Evolutionary conservation across 2,797 vertebrate species (phyloP).

Genomic region (Serranus cabrilla): DNA sequence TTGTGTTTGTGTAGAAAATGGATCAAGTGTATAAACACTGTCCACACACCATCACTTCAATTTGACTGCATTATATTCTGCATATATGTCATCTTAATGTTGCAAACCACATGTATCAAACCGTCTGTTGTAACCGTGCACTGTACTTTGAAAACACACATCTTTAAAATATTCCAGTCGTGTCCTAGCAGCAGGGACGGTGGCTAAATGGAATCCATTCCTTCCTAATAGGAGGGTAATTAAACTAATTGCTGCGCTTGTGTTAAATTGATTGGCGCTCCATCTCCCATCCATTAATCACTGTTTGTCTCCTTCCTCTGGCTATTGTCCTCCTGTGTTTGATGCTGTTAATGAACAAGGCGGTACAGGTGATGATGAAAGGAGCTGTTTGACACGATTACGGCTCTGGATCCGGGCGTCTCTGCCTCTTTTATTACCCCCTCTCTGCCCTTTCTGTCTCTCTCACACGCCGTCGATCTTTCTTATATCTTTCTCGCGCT

Average conservation of each 20-base stretch:
- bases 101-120: not conserved
- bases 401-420: conserved; percentile 23
- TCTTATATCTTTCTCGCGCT: conserved; percentile 6
- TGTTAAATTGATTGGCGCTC: conserved; percentile 64
- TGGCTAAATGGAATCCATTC: conserved; percentile 46
- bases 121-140: conserved; percentile 4
- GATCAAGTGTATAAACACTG: not conserved
- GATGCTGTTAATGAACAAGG: conserved; percentile 60
- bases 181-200: conserved; percentile 34
- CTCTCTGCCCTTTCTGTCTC: conserved; percentile 21
- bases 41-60: too few species aligned
- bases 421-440: conserved; percentile 31
- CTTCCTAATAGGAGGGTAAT: conserved; percentile 63
- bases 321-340: conserved; percentile 60
- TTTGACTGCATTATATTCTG: not conserved
- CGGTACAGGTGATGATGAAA: conserved; percentile 66
- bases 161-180: conserved; percentile 36
- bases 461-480: conserved; percentile 1
- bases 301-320: conserved; percentile 38
- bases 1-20: not conserved
- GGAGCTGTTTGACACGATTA: conserved; percentile 40
- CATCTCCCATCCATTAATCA: conserved; percentile 58
- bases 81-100: not conserved
- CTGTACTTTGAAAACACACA: conserved; percentile 24
- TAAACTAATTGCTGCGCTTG: conserved; percentile 63